Percentiles rank a stretch among this genome's conserved stretches.
Evolutionary conservation across 2,113 vertebrate species (phyloP).

Genomic region (Osmerus mordax): DNA sequence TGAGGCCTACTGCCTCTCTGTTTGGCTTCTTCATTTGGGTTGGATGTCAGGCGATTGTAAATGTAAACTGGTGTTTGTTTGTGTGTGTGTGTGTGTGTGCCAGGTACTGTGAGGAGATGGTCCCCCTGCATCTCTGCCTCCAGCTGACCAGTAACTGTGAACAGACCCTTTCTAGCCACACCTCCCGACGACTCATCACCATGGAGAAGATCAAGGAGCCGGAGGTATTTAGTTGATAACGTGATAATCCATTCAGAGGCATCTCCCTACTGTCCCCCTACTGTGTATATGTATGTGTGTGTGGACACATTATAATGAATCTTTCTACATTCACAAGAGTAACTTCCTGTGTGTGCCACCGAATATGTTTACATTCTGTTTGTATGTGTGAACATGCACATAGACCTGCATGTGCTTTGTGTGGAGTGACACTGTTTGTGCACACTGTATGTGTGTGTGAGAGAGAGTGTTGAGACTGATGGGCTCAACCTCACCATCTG

Average conservation of each 20-base stretch:
- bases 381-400: slow-evolving; percentile 31
- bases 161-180: slow-evolving; percentile 93
- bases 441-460: slow-evolving; percentile 23
- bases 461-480: slow-evolving; percentile 18
- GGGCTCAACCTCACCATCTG: slow-evolving; percentile 65
- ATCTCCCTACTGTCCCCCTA: background rate
- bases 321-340: slow-evolving; percentile 15
- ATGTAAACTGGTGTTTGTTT: slow-evolving; percentile 3
- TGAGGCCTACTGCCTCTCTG: too few relatives aligned
- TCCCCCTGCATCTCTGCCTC: slow-evolving; percentile 89
- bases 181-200: slow-evolving; percentile 89
- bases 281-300: background rate
- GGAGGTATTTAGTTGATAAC: slow-evolving; percentile 73
- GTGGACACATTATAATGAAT: slow-evolving; percentile 12
- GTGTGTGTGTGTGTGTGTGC: slow-evolving; percentile 37
- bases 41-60: background rate
- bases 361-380: slow-evolving; percentile 33
- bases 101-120: slow-evolving; percentile 89
- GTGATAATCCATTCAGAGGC: slow-evolving; percentile 1
- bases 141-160: slow-evolving; percentile 92
- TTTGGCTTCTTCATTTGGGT: too few relatives aligned
- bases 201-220: slow-evolving; percentile 96
- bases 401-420: slow-evolving; percentile 19
- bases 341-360: slow-evolving; percentile 18
- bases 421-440: slow-evolving; percentile 24